A percentile compares a stretch with the other conserved stretches of the same genome.
Evolutionary conservation across 2,797 vertebrate genomes (phyloP).

Genomic region (Pseudomugil gertrudae): DNA sequence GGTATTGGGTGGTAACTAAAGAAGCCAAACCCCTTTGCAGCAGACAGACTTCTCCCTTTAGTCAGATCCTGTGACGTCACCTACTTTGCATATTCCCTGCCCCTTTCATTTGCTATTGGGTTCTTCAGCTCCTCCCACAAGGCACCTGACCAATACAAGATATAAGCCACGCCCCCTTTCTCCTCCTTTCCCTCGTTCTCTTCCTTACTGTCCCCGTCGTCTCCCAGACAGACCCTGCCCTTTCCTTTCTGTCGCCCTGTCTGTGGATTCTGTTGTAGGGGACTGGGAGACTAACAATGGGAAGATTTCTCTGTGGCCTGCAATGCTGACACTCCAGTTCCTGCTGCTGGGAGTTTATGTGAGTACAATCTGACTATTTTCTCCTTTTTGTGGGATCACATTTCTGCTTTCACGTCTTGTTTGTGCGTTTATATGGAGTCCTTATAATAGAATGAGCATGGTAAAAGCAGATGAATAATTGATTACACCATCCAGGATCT

Average conservation of each 20-base stretch:
- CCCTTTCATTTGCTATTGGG: constrained; percentile 58
- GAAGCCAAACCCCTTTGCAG: constrained; percentile 76
- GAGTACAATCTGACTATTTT: constrained; percentile 65
- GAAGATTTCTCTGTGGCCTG: constrained; percentile 48
- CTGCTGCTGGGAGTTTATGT: constrained; percentile 70
- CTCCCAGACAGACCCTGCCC: constrained; percentile 77
- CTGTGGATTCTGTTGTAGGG: constrained; percentile 58
- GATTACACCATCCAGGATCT: constrained; percentile 59
- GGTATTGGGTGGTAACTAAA: constrained; percentile 49
- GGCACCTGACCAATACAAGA: constrained; percentile 49
- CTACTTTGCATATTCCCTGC: constrained; percentile 56
- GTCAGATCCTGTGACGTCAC: constrained; percentile 54
- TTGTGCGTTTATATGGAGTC: constrained; percentile 31
- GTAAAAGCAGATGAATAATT: constrained; percentile 70
- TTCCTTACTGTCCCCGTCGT: constrained; percentile 65
- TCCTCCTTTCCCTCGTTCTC: constrained; percentile 64
- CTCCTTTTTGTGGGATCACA: constrained; percentile 12
- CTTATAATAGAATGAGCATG: constrained; percentile 47
- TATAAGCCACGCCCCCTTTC: constrained; percentile 40
- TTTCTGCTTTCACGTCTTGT: constrained; percentile 56
- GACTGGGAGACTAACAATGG: constrained; percentile 69
- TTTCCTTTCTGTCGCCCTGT: constrained; percentile 66
- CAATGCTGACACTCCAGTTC: constrained; percentile 69
- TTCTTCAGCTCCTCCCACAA: constrained; percentile 57
- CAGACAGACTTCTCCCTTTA: constrained; percentile 60